Conservation (phyloP, 2,888 invertebrate species). For the Caenorhabditis sinica region DNA sequence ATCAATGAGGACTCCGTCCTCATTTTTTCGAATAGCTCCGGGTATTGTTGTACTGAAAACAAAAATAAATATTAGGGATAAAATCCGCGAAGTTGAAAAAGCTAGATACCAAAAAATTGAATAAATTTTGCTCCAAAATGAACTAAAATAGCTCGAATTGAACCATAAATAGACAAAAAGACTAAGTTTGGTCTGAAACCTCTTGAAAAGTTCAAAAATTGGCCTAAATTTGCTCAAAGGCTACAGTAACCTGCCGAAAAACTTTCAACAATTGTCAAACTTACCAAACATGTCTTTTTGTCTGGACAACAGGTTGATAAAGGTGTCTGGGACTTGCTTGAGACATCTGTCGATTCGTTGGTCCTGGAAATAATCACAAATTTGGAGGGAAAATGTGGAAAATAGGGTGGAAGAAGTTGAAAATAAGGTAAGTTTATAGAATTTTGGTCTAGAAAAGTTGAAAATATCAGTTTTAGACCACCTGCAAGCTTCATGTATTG, state of each 20-base stretch:
- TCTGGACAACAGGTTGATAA: conserved; percentile 74
- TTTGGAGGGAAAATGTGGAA: too few relatives aligned
- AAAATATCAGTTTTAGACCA: too few relatives aligned
- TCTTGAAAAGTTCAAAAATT: not conserved
- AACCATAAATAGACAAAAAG: not conserved
- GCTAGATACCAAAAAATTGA: not conserved
- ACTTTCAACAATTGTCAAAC: too few relatives aligned
- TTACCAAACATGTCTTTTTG: conserved; percentile 76
- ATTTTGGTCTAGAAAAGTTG: too few relatives aligned
- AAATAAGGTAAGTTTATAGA: too few relatives aligned
- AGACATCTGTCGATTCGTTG: conserved; percentile 68
- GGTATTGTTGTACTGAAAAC: conserved; percentile 78
- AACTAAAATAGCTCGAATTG: not conserved
- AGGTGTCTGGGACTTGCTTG: conserved; percentile 77
- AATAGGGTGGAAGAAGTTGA: too few relatives aligned
- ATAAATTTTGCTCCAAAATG: not conserved
- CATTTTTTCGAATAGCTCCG: conserved; percentile 81
- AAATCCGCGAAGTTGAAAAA: not conserved
- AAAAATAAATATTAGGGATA: not conserved
- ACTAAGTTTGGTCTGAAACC: not conserved
- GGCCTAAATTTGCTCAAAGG: not conserved
- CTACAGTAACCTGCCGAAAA: too few relatives aligned
- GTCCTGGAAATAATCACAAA: conserved; percentile 73
- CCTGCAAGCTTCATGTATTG: too few relatives aligned
- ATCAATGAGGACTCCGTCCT: conserved; percentile 73